Evolutionary conservation across 1,140 invertebrate species (phyloP), one percentile per base, ranked within the genome.

Genomic region (Dendrolimus kikuchii): DNA sequence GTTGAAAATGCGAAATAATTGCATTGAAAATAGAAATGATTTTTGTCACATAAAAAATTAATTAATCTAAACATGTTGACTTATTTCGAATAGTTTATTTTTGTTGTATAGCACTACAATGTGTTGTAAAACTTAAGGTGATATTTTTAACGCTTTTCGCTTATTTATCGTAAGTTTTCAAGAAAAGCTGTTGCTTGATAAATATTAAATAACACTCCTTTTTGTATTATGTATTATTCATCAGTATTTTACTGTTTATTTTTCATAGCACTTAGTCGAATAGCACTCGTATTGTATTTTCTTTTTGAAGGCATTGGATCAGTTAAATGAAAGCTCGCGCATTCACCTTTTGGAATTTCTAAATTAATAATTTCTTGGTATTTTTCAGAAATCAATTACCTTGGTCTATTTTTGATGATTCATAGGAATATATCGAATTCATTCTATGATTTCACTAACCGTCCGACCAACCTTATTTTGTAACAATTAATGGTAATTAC

Each of bases 51-150:
- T 23, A 23, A 23, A 1, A 23, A 23, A 23, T 23, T 23, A 45
- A 45, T 45, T 45, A 45, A 45, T 66, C 68, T 77, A 72, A 78
- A 65, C 70, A 69, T 80, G 81, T 85, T 85, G 65, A 80, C 73
- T 66, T 60, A 58, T 75, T 79, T 83, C 74, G 72, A 82, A 85
- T 82, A 81, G 81, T 85, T 83, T 85, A 83, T 85, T 77, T 73
- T 75, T 79, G 65, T 74, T 77, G 81, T 83, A 74, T 62, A 47
- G 53, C 57, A 62, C 64, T 66, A 64, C 71, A 64, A 65, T 65
- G 73, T 74, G 68, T 23, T 65, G 66, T 74, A 74, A 67, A 68
- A 58, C 53, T 57, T 64, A 71, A 71, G 74, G 78, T 78, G 71
- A 77, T 82, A 77, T 68, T 69, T 68, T 71, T 62, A 62, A 78